phyloP scores from a whole-genome alignment of 2,797 vertebrate species.

The Varecia variegata region DNA sequence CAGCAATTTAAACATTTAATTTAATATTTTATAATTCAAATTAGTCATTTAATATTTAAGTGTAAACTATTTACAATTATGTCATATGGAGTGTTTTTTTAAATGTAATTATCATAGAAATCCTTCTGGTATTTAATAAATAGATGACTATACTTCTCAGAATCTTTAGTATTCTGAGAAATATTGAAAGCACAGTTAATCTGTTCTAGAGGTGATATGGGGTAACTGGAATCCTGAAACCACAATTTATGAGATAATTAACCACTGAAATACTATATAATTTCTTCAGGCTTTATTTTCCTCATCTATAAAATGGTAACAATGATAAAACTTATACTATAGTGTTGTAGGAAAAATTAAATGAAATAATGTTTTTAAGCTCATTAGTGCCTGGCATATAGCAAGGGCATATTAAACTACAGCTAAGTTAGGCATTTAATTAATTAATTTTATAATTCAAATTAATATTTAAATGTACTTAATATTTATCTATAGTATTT shows the following conservation, averaged over 20 bases:
- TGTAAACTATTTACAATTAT: not conserved
- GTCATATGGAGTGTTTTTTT: not conserved
- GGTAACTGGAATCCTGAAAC: not conserved
- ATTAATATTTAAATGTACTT: not conserved
- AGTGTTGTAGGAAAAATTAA: not conserved
- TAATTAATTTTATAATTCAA: not conserved
- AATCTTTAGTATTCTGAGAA: not conserved
- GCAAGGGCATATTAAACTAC: not conserved
- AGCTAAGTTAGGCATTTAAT: not conserved
- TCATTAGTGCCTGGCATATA: not conserved
- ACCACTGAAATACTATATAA: not conserved
- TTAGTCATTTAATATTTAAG: not conserved
- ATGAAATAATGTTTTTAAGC: not conserved
- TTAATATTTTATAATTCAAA: not conserved
- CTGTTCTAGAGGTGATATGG: not conserved
- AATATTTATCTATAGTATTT: not conserved
- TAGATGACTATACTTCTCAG: not conserved
- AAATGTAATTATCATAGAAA: not conserved
- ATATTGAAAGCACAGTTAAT: not conserved
- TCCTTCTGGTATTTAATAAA: not conserved
- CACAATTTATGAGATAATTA: too few species aligned
- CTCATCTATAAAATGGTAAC: not conserved
- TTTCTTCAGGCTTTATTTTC: not conserved
- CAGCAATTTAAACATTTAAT: not conserved
- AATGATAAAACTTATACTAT: not conserved